Evolutionary conservation across 2,113 vertebrate genomes (phyloP), one percentile per base, ranked within the genome.

Genomic region (Hippocampus zosterae): DNA sequence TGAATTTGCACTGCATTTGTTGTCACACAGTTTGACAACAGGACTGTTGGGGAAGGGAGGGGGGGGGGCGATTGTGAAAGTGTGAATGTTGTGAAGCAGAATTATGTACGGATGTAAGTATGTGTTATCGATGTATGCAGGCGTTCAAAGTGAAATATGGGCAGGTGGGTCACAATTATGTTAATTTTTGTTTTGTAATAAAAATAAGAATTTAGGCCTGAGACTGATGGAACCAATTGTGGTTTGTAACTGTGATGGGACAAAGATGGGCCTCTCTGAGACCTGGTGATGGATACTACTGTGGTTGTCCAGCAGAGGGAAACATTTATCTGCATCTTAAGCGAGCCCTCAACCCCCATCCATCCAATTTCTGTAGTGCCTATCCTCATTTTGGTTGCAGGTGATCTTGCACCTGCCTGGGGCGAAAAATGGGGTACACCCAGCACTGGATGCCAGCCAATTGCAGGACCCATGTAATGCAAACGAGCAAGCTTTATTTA

Each of bases 121-220:
- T 60, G 29, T 42, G 9, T n/a, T 63, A 19, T 40, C 3, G 18
- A 13, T 42, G 18, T 42, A 63, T 63, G 42, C 1, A 44, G 42
- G 41, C 2, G 16, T 33, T 29, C 12, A 16, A 37, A 46, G 7
- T 18, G 42, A 48, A 18, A 18, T 65, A 8, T 41, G 62, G 40
- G 6, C 10, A 23, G 63, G 63, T 65, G 42, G 46, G 64, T 75
- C 23, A 46, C 16, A 19, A 69, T 73, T 70, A n/a, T 73, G 56
- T 74, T 79, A 68, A 57, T 69, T 63, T 75, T 63, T 75, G 52
- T 80, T 85, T 87, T 87, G 53, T 82, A 87, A 85, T 87, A 86
- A 87, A 84, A 83, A 19, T 83, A 84, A 21, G 5, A 19, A 52
- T 19, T n/a, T n/a, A 27, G 42, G 15, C 27, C 27, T 33, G 41